Conservation (phyloP, 2,113 vertebrate species). For the Psophia crepitans region DNA sequence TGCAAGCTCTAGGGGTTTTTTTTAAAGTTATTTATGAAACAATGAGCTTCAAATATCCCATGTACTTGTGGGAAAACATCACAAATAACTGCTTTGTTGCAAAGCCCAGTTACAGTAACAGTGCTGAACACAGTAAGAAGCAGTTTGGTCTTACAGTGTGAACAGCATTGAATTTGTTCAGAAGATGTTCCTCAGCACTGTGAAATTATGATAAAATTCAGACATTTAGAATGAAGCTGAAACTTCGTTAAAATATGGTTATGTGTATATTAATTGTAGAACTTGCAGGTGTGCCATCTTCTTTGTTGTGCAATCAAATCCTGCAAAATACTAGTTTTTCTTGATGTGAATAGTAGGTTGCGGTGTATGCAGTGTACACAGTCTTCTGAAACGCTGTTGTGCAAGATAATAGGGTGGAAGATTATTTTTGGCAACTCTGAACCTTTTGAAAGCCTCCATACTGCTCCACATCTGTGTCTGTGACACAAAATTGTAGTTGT, state of each 20-base stretch:
- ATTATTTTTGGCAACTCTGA: conserved; percentile 48
- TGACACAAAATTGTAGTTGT: conserved; percentile 60
- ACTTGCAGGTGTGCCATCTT: neutral
- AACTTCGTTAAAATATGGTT: neutral
- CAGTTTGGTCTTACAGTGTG: neutral
- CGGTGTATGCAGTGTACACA: neutral
- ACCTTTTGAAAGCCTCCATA: conserved; percentile 1
- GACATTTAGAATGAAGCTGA: neutral
- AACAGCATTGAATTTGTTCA: neutral
- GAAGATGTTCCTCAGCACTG: neutral
- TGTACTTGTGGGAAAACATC: neutral
- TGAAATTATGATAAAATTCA: neutral
- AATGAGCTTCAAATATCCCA: neutral
- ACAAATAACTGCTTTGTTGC: neutral
- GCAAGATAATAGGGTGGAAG: conserved; percentile 18
- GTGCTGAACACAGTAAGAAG: neutral
- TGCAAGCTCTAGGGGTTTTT: neutral
- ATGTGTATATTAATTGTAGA: neutral
- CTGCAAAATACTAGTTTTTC: neutral
- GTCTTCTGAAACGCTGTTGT: neutral
- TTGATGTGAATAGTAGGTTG: neutral
- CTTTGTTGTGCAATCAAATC: neutral
- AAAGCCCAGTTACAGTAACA: neutral
- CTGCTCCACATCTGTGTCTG: conserved; percentile 64
- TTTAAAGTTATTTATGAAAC: neutral